phyloP scores from a whole-genome alignment of 1,140 invertebrate species.

The Drosophila azteca region DNA sequence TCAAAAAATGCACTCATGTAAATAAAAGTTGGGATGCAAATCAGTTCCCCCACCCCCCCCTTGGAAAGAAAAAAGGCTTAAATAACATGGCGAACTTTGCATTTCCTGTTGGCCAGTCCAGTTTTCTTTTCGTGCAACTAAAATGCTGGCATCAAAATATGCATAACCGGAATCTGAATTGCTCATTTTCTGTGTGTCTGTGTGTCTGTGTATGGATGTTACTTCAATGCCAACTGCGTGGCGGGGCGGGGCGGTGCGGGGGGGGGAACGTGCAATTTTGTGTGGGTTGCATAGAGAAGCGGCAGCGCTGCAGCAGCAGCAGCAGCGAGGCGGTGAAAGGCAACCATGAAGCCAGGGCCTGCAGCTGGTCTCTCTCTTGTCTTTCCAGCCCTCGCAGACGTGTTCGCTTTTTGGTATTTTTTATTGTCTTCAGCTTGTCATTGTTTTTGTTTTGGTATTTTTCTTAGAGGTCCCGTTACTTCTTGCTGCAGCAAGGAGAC shows the following conservation, averaged over 20 bases:
- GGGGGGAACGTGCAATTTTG: too few species aligned
- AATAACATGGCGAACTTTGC: slow-evolving; percentile 49
- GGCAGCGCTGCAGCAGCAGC: too few species aligned
- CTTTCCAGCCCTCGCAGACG: too few species aligned
- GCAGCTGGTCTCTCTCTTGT: too few species aligned
- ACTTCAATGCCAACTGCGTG: too few species aligned
- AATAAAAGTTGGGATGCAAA: slow-evolving; percentile 48
- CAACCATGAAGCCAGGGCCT: too few species aligned
- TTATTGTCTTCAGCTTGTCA: slow-evolving; percentile 25
- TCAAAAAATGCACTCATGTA: slow-evolving; percentile 31
- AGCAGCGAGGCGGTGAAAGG: too few species aligned
- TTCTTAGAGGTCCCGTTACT: slow-evolving; percentile 26
- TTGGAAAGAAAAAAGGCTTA: slow-evolving; percentile 29
- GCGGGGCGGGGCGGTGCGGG: too few species aligned
- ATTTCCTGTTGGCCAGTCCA: slow-evolving; percentile 23
- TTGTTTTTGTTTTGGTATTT: slow-evolving; percentile 43
- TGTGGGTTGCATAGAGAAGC: too few species aligned
- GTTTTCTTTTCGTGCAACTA: background rate
- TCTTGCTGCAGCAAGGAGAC: slow-evolving; percentile 22
- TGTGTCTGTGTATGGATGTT: background rate
- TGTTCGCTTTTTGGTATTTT: background rate
- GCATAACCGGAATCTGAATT: slow-evolving; percentile 40
- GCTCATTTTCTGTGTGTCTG: slow-evolving; percentile 11
- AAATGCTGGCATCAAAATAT: slow-evolving; percentile 21
- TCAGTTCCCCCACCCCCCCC: slow-evolving; percentile 20